A percentile compares a stretch with the other conserved stretches of the same genome.
Conservation (phyloP, 2,888 invertebrate genomes). For the Epirrhoe tristata region DNA sequence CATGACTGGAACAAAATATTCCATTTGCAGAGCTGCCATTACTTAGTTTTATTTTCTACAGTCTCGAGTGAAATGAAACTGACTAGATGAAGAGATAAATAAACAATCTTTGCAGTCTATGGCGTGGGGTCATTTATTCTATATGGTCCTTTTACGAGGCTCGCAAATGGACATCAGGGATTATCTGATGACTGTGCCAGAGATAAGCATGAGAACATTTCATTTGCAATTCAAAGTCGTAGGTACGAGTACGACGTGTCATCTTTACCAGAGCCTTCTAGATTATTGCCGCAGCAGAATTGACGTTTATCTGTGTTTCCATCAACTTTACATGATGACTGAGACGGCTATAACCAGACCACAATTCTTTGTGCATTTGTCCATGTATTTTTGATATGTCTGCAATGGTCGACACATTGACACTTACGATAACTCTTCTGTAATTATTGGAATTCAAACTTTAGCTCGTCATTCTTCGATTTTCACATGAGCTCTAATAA, state of each 20-base stretch:
- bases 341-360: neutral
- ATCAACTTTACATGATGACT: slow-evolving; percentile 22
- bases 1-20: slow-evolving; percentile 17
- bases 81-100: slow-evolving; percentile 40
- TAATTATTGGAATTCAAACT: neutral
- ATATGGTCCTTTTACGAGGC: slow-evolving; percentile 58
- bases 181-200: slow-evolving; percentile 59
- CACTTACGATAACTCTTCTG: neutral
- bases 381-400: neutral
- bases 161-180: slow-evolving; percentile 56
- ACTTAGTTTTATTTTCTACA: slow-evolving; percentile 16
- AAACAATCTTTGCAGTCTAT: slow-evolving; percentile 35
- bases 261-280: slow-evolving; percentile 38
- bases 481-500: neutral
- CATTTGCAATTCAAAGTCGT: slow-evolving; percentile 60
- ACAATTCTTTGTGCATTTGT: neutral
- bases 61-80: slow-evolving; percentile 28
- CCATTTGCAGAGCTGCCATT: slow-evolving; percentile 6
- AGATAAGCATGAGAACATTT: slow-evolving; percentile 67
- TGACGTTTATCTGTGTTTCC: slow-evolving; percentile 36
- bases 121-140: slow-evolving; percentile 52
- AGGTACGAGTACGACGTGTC: slow-evolving; percentile 42
- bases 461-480: neutral
- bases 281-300: slow-evolving; percentile 33
- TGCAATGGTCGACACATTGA: neutral